Evolutionary conservation across 2,113 vertebrate species (phyloP), one percentile per base, ranked within the genome.

Genomic region (Ceuthmochares aereus): DNA sequence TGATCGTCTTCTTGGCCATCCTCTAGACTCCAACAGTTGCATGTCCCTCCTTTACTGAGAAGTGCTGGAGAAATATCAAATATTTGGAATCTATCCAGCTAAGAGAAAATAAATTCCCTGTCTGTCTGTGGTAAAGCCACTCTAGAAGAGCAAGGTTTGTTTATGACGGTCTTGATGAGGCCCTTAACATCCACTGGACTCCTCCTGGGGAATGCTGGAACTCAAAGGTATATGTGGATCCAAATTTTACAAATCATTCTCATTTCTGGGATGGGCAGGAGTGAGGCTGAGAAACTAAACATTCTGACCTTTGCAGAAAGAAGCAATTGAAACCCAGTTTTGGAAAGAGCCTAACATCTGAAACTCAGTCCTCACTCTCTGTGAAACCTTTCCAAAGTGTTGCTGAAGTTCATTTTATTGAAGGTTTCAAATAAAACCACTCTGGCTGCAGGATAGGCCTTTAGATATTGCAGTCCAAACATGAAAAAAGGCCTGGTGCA

Each of bases 41-140:
- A 49, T 11, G 47, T 49, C 47, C 21, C 23, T 49, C 47, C 47
- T 49, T 11, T 23, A 21, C 22, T 49, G 47, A 49, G 47, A 49
- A 49, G 22, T 49, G 47, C 22, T 49, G 47, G 22, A 49, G 47
- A 49, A 49, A 49, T 20, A 56, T 40, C 27, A 95, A 95, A 84
- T 73, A 91, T 89, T 93, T 97, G 94, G 66, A 95, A 90, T 90
- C 59, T 69, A 58, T 12, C 23, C 14, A 47, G 88, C 68, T 60
- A 91, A 95, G 59, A 88, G 76, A 89, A 86, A 80, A 83, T 7
- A 74, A 79, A 56, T 47, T 64, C 11, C 47, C 34, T 77, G 34
- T 3, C 43, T 55, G n/a, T 9, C 3, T 22, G 7, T n/a, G 49
- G 43, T 22, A 22, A 89, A 69, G 45, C 47, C 9, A 10, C 6